Conservation (phyloP, 2,113 vertebrate genomes). For the Cyrtonyx montezumae region DNA sequence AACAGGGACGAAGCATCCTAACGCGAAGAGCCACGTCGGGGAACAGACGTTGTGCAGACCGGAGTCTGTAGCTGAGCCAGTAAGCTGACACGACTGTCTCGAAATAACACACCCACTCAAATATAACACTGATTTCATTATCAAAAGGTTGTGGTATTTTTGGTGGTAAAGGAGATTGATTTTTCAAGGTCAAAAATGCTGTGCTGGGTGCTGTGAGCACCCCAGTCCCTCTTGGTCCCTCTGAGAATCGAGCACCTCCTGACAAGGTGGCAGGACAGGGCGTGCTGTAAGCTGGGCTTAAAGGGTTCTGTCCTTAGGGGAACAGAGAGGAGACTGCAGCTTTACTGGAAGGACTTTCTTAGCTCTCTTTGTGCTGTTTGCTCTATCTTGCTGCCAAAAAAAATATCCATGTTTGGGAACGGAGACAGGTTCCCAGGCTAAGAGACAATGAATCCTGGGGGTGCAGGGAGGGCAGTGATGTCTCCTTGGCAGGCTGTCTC, state of each 20-base stretch:
- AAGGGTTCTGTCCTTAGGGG: not conserved
- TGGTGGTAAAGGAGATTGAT: constrained; percentile 14
- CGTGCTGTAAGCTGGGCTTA: not conserved
- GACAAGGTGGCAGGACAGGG: constrained; percentile 12
- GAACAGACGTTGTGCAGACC: constrained; percentile 59
- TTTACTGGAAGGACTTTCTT: constrained; percentile 63
- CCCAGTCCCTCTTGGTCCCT: not conserved
- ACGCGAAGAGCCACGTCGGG: not conserved
- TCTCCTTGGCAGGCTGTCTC: constrained; percentile 31
- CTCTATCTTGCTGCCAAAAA: constrained; percentile 68
- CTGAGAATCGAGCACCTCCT: not conserved
- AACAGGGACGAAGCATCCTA: constrained; percentile 26
- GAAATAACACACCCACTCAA: constrained; percentile 63
- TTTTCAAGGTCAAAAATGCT: not conserved
- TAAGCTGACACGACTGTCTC: constrained; percentile 64
- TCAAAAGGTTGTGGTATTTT: constrained; percentile 48
- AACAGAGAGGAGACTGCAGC: constrained; percentile 4
- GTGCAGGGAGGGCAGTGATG: constrained; percentile 58
- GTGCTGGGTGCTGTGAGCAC: not conserved
- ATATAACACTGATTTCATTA: constrained; percentile 54
- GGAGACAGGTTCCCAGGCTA: constrained; percentile 71
- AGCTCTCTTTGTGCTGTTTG: constrained; percentile 71
- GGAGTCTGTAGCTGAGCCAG: constrained; percentile 58
- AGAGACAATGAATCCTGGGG: constrained; percentile 71
- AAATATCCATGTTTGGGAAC: constrained; percentile 73